Evolutionary conservation across 92 coral and sea anemone genomes (phyloP).

Genomic region (Galaxea fascicularis): DNA sequence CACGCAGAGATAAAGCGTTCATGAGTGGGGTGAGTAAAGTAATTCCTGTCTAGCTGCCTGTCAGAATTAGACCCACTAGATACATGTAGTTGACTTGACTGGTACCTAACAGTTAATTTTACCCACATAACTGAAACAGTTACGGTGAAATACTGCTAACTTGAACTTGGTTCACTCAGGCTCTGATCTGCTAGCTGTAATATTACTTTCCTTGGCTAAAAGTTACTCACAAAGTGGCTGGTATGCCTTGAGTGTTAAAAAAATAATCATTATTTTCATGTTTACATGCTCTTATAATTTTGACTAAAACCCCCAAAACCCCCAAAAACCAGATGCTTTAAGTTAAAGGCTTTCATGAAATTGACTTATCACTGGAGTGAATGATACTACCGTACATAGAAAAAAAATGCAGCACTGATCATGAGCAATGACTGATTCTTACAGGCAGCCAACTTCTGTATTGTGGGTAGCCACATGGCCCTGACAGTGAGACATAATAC

Average conservation of each 20-base stretch:
- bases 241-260: no score
- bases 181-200: no score
- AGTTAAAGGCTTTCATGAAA: background rate
- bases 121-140: background rate
- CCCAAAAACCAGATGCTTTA: no score
- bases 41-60: background rate
- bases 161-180: no score
- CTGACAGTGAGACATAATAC: background rate
- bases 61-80: background rate
- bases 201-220: no score
- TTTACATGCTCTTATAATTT: no score
- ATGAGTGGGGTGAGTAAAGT: background rate
- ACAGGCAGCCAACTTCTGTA: slow-evolving; percentile 11
- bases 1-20: background rate
- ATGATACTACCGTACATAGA: background rate
- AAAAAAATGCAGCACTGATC: background rate
- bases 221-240: no score
- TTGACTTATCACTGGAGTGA: background rate
- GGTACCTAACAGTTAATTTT: background rate
- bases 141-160: no score
- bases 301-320: no score
- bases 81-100: background rate
- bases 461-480: slow-evolving; percentile 3
- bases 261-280: no score
- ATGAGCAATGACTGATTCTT: background rate